Evolutionary conservation across 2,888 invertebrate genomes (phyloP).

Genomic region (Atrina japonica): DNA sequence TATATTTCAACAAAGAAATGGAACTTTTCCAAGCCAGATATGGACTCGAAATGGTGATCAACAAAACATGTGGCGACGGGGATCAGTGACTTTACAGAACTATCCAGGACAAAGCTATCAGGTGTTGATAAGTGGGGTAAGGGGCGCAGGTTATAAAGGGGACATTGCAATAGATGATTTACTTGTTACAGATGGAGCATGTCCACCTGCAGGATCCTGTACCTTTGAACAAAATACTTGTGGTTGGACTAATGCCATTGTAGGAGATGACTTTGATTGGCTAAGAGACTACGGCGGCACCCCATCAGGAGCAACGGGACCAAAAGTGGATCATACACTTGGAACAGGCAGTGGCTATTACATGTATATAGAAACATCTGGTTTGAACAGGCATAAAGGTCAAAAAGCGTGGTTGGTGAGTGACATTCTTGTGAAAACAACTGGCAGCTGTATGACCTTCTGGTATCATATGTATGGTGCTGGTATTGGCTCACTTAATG

Average conservation of each 20-base stretch:
- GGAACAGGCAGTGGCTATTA: slow-evolving; percentile 68
- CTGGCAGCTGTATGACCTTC: slow-evolving; percentile 68
- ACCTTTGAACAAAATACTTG: slow-evolving; percentile 79
- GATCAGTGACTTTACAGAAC: slow-evolving; percentile 14
- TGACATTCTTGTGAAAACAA: slow-evolving; percentile 60
- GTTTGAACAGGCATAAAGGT: slow-evolving; percentile 81
- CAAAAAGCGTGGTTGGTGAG: slow-evolving; percentile 82
- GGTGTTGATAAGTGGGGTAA: slow-evolving; percentile 65
- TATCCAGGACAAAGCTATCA: slow-evolving; percentile 16
- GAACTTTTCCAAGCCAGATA: slow-evolving; percentile 44
- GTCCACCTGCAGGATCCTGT: slow-evolving; percentile 73
- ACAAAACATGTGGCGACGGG: slow-evolving; percentile 68
- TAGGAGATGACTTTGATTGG: slow-evolving; percentile 77
- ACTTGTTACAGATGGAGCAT: slow-evolving; percentile 56
- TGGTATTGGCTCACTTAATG: slow-evolving; percentile 69
- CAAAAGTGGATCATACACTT: slow-evolving; percentile 70
- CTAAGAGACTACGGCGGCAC: slow-evolving; percentile 69
- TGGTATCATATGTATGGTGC: slow-evolving; percentile 76
- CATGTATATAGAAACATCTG: slow-evolving; percentile 81
- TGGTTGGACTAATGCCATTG: slow-evolving; percentile 65
- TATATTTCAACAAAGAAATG: slow-evolving; percentile 62
- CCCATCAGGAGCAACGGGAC: slow-evolving; percentile 66
- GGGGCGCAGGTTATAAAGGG: slow-evolving; percentile 64
- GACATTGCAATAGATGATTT: slow-evolving; percentile 79
- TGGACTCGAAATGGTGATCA: slow-evolving; percentile 68